Conservation (phyloP, 2,888 invertebrate species). For the Drosophila dives region DNA sequence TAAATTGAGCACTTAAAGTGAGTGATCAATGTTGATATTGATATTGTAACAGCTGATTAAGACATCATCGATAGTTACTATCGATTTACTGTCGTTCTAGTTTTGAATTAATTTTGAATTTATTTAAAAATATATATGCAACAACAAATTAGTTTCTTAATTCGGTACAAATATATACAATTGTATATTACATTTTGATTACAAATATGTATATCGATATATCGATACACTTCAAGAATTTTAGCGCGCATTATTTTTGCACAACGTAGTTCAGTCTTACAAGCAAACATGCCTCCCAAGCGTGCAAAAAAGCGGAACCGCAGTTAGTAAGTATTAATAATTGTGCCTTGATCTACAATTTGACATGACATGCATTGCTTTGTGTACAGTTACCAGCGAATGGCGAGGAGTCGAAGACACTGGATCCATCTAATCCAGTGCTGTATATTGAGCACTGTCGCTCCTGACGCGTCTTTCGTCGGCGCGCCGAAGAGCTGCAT, state of each 20-base stretch:
- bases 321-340: background rate
- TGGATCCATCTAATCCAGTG: constrained; percentile 66
- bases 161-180: background rate
- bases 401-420: background rate
- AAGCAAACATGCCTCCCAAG: background rate
- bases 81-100: background rate
- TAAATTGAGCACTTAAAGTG: background rate
- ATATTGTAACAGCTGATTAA: background rate
- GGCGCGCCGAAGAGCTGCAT: constrained; percentile 82
- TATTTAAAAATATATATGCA: background rate
- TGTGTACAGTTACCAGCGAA: constrained; percentile 4
- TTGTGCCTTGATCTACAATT: background rate
- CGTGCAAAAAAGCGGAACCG: background rate
- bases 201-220: background rate
- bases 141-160: background rate
- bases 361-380: background rate
- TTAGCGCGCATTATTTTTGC: background rate
- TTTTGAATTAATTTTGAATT: background rate
- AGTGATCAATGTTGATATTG: background rate
- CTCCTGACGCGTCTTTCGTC: constrained; percentile 83
- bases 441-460: constrained; percentile 83
- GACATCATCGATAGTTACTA: background rate
- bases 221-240: background rate
- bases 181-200: background rate
- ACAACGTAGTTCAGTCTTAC: background rate